Conservation (phyloP, 1,140 invertebrate species). For the Ceratitis capitata region DNA sequence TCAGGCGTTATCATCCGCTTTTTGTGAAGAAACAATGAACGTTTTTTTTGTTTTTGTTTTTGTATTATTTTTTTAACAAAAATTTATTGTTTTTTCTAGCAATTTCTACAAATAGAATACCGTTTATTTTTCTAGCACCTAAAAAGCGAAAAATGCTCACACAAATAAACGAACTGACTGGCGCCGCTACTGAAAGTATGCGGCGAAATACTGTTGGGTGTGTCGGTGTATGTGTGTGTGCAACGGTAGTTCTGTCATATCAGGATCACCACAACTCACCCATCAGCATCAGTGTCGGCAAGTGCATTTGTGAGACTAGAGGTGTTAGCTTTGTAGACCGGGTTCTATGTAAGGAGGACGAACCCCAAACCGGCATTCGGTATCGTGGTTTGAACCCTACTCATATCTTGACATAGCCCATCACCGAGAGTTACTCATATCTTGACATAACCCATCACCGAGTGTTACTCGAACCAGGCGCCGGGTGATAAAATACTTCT, state of each 20-base stretch:
- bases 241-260: not conserved
- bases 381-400: too few species aligned
- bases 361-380: too few species aligned
- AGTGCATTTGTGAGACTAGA: not conserved
- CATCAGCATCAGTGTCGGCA: not conserved
- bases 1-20: slow-evolving; percentile 33
- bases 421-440: too few species aligned
- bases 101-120: not conserved
- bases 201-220: not conserved
- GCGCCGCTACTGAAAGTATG: not conserved
- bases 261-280: not conserved
- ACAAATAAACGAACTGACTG: not conserved
- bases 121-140: not conserved
- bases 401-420: too few species aligned
- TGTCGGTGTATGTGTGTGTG: not conserved
- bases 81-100: not conserved
- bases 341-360: too few species aligned
- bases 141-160: not conserved
- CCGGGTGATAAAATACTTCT: too few species aligned
- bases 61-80: not conserved
- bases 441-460: too few species aligned
- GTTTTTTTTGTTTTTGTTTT: not conserved
- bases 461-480: too few species aligned
- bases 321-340: not conserved
- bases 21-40: not conserved